Conservation (phyloP, 37 sponge, comb jelly and placozoan genomes). For the Haliclona indistincta region DNA sequence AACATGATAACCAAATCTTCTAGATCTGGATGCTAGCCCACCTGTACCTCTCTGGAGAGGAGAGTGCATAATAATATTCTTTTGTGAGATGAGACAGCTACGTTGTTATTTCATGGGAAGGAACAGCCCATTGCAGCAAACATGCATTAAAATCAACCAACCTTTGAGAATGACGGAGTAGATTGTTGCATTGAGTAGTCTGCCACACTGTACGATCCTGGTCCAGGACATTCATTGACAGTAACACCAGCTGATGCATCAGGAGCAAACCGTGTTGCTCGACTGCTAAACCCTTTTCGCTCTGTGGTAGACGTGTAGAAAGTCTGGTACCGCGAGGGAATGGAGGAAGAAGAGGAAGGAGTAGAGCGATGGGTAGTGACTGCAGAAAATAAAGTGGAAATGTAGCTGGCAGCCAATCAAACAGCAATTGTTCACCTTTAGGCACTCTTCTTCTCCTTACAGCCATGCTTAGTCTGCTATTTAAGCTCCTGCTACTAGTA, state of each 20-base stretch:
- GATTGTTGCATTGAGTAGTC: neutral
- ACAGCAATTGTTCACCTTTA: too few species aligned
- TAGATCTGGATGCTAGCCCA: constrained; percentile 82
- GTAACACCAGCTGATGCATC: too few species aligned
- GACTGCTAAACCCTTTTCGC: constrained; percentile 78
- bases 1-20: constrained; percentile 27
- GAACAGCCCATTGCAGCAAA: neutral
- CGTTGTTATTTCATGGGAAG: neutral
- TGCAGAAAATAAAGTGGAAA: neutral
- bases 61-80: neutral
- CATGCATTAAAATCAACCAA: neutral
- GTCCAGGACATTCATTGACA: constrained; percentile 75
- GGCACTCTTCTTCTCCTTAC: too few species aligned
- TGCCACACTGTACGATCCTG: constrained; percentile 46
- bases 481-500: too few species aligned
- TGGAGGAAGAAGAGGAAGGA: constrained; percentile 77
- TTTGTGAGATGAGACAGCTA: neutral
- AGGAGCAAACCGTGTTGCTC: constrained; percentile 66
- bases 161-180: constrained; percentile 38
- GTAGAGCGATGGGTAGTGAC: constrained; percentile 13
- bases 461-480: too few species aligned
- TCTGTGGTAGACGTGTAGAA: constrained; percentile 66
- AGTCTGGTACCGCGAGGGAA: constrained; percentile 87
- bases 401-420: too few species aligned
- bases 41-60: constrained; percentile 55